These are phyloP conservation scores for Galbula dea DNA, from an alignment of 2,113 vertebrate species.

Conservation along the genomic window DNA sequence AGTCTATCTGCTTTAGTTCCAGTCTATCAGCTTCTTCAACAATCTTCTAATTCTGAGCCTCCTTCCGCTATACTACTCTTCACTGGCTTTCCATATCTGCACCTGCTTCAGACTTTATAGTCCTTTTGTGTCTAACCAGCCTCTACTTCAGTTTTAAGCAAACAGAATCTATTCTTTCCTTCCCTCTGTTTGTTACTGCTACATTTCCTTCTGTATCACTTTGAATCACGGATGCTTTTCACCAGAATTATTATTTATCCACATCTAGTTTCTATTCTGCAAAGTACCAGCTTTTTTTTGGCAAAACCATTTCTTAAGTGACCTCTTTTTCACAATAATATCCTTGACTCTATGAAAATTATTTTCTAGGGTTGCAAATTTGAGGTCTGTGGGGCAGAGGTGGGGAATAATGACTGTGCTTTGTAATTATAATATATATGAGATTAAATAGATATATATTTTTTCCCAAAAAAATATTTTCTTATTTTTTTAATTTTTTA, in stretches of 20 bases:
- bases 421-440: neutral
- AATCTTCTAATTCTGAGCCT: neutral
- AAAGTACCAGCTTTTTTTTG: neutral
- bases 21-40: neutral
- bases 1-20: neutral
- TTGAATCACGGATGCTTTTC: neutral
- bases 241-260: neutral
- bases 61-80: neutral
- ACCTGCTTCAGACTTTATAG: neutral
- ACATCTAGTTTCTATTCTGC: neutral
- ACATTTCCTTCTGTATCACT: neutral
- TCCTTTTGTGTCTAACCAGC: neutral
- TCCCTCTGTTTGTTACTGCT: neutral
- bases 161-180: neutral
- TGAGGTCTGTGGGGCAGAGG: neutral
- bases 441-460: neutral
- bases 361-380: neutral
- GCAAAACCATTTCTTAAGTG: neutral
- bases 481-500: no score
- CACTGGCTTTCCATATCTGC: neutral
- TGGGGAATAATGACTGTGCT: neutral
- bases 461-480: neutral
- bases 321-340: neutral
- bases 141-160: neutral
- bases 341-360: neutral